Base-by-base conservation (phyloP, 2,113 vertebrate genomes). In the Lichenostomus cassidix region DNA sequence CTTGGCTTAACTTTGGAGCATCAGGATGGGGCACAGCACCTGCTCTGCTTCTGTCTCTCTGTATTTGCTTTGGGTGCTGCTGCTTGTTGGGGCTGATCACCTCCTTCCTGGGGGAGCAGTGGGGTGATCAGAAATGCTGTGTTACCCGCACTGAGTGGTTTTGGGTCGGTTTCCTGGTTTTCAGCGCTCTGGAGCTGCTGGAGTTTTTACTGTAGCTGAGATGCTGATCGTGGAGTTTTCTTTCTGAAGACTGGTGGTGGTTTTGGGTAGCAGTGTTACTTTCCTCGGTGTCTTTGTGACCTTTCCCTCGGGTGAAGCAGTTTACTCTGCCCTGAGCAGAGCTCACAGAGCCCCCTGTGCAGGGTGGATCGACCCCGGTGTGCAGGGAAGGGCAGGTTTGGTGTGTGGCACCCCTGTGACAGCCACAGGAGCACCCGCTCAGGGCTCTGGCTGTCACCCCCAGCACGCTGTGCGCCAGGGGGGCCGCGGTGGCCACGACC, bases 401-500 rank as follows among this genome's bases (percentile, higher is more conserved):
- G 15, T 1, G 4, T 1, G 4, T 37, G 64, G 13, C 37, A 15
- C 9, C 42, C 42, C 20, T 0, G 4, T 49, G 41, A 17, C 52
- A 16, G 52, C 39, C 24, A 2, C 11, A 3, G 56, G 14, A 80
- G 24, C 3, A 2, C 31, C 60, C 12, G 14, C 35, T 25, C 1
- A 0, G 83, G 24, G n/a, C 60, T 39, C 39, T 3, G 28, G 53
- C 5, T 25, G 46, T 60, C 56, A 15, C 33, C 33, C 0, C 0
- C 44, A 2, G 22, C 33, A 0, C 1, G 1, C 42, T 29, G 35
- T 4, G 37, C 16, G 64, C 47, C 28, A 1, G 0, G 2, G 31
- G 37, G 10, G 2, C 2, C 1, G 0, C 0, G 1, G 23, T 12
- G 68, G n/a, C 74, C 3, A 0, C 1, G 12, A 50, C 46, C 74